Evolutionary conservation across 2,797 vertebrate species (phyloP).

Genomic region (Spinus pinus): DNA sequence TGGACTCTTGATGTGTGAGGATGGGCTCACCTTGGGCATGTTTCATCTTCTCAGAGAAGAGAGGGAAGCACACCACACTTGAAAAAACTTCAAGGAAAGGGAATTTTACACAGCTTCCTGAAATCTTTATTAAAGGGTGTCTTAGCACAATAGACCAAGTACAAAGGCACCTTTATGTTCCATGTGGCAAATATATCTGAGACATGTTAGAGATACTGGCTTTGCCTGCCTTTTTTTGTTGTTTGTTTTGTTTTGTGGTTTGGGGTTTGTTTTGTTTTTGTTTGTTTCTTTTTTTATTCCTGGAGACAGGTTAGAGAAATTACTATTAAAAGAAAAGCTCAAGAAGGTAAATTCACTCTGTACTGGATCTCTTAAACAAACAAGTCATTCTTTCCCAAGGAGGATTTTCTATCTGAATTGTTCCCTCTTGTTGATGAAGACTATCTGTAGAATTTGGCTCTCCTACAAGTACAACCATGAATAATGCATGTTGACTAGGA

Average conservation of each 20-base stretch:
- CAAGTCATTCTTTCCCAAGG: conserved; percentile 18
- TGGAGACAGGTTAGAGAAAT: not conserved
- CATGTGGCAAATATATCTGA: not conserved
- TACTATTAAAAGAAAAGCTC: not conserved
- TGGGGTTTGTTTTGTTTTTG: not conserved
- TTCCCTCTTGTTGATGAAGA: conserved; percentile 45
- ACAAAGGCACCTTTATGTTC: not conserved
- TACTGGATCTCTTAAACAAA: not conserved
- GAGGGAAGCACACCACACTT: not conserved
- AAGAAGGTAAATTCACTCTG: not conserved
- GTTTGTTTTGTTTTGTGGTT: not conserved
- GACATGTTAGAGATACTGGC: not conserved
- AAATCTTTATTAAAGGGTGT: not conserved
- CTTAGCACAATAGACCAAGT: not conserved
- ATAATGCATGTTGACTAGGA: conserved; percentile 63
- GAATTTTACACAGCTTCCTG: not conserved
- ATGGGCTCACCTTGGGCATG: not conserved
- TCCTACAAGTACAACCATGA: conserved; percentile 56
- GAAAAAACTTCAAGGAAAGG: not conserved
- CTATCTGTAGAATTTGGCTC: conserved; percentile 55
- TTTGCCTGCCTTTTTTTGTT: not conserved
- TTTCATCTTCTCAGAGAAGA: not conserved
- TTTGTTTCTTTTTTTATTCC: not conserved
- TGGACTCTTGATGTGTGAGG: not conserved
- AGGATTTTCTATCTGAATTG: conserved; percentile 45